Conservation (phyloP, 2,797 vertebrate species). For the Acanthornis magna region DNA sequence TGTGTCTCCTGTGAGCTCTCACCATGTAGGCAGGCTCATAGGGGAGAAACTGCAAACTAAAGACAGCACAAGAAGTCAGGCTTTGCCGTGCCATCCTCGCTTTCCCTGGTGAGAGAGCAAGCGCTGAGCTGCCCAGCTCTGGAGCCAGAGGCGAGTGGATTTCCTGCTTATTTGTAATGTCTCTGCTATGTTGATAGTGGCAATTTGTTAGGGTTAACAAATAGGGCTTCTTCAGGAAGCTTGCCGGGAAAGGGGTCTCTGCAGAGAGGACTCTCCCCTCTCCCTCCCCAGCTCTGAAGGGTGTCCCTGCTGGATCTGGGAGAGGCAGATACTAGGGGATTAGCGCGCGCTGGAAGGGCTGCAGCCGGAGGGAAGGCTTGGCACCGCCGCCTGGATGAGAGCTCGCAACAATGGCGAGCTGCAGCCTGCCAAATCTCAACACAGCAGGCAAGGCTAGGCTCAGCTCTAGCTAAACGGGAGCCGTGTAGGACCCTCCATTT, state of each 20-base stretch:
- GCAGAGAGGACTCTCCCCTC: not conserved
- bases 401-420: slow-evolving; percentile 30
- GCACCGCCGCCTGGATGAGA: slow-evolving; percentile 34
- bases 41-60: not conserved
- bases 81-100: fast-evolving
- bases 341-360: slow-evolving; percentile 18
- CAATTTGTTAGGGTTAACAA: not conserved
- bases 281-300: not conserved
- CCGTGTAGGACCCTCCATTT: slow-evolving; percentile 59
- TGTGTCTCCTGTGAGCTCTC: not conserved
- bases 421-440: slow-evolving; percentile 63
- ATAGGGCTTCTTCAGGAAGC: not conserved
- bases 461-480: slow-evolving; percentile 58
- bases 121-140: not conserved
- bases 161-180: not conserved
- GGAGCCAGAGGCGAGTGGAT: not conserved
- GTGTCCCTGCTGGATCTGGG: not conserved
- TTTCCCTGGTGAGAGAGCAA: not conserved
- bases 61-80: not conserved
- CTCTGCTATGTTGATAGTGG: not conserved
- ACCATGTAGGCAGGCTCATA: not conserved
- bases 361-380: slow-evolving; percentile 50
- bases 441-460: slow-evolving; percentile 60
- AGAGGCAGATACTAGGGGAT: slow-evolving; percentile 24
- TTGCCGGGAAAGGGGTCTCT: not conserved